Conservation (phyloP, 2,888 invertebrate species). For the Eurytoma californica region DNA sequence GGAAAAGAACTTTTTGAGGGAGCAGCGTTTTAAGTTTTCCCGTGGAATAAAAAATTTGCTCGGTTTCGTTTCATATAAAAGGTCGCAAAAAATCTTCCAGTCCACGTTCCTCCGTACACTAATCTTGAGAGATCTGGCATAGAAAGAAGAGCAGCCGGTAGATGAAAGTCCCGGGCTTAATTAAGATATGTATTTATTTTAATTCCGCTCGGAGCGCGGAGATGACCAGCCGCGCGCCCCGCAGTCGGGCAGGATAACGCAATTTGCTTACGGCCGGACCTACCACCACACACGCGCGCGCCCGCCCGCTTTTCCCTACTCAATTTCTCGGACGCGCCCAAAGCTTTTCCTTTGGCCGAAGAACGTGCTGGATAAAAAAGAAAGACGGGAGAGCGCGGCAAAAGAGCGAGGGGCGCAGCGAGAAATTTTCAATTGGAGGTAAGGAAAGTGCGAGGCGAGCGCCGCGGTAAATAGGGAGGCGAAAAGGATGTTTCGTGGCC, state of each 20-base stretch:
- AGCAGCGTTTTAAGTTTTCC: conserved; percentile 18
- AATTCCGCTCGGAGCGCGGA: conserved; percentile 68
- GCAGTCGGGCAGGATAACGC: conserved; percentile 64
- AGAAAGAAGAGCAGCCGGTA: conserved; percentile 61
- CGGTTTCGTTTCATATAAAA: conserved; percentile 28
- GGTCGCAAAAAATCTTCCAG: conserved; percentile 33
- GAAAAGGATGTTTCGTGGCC: conserved; percentile 60
- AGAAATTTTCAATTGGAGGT: conserved; percentile 71
- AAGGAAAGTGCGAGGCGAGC: conserved; percentile 63
- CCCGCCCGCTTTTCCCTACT: conserved; percentile 29
- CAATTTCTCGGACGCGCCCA: conserved; percentile 17
- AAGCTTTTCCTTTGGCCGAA: neutral
- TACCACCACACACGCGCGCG: conserved; percentile 62
- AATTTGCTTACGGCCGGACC: conserved; percentile 67
- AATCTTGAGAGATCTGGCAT: conserved; percentile 53
- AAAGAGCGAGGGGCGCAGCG: conserved; percentile 31
- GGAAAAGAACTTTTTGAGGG: conserved; percentile 25
- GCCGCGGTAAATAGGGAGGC: conserved; percentile 64
- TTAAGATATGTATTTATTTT: conserved; percentile 75
- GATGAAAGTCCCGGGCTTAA: conserved; percentile 69
- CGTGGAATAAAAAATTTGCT: conserved; percentile 20
- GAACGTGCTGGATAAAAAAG: too few relatives aligned
- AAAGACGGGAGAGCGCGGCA: neutral
- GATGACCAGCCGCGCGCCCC: conserved; percentile 64
- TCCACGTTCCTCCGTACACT: conserved; percentile 40